Percentiles rank a stretch among this genome's conserved stretches.
Evolutionary conservation across 2,113 vertebrate genomes (phyloP).

Genomic region (Uria lomvia): DNA sequence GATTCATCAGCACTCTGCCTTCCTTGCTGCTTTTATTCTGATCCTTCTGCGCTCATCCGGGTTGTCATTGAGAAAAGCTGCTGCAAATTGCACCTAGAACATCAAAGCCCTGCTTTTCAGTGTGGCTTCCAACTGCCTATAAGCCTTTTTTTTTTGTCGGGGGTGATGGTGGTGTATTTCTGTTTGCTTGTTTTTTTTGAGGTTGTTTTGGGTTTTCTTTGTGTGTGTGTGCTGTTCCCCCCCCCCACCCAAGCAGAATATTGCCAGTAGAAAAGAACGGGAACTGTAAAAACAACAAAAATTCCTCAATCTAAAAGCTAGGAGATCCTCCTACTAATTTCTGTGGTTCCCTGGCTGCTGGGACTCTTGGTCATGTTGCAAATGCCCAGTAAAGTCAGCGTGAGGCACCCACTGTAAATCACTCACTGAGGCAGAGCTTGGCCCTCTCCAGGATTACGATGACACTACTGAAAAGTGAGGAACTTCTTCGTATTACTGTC

Average conservation of each 20-base stretch:
- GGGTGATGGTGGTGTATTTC: not conserved
- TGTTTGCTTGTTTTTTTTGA: not conserved
- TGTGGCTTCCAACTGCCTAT: not conserved
- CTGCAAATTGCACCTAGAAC: not conserved
- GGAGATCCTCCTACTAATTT: not conserved
- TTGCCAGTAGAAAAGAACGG: not conserved
- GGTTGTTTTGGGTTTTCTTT: not conserved
- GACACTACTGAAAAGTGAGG: not conserved
- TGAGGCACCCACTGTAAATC: not conserved
- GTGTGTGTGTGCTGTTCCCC: not conserved
- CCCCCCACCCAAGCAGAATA: not conserved
- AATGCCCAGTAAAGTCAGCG: not conserved
- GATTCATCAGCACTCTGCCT: not conserved
- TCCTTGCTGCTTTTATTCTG: not conserved
- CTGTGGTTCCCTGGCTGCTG: not conserved
- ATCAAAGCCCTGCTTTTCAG: not conserved
- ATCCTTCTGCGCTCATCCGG: not conserved
- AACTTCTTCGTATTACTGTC: not conserved
- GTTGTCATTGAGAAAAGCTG: not conserved
- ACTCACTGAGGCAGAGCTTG: not conserved
- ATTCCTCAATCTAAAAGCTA: not conserved
- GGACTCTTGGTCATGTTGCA: not conserved
- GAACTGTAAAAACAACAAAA: not conserved
- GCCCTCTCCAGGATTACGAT: not conserved
- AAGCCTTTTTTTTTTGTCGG: not conserved